These are phyloP conservation scores for Anguilla marmorata DNA, from an alignment of 2,797 vertebrate species.

Conservation along the genomic window DNA sequence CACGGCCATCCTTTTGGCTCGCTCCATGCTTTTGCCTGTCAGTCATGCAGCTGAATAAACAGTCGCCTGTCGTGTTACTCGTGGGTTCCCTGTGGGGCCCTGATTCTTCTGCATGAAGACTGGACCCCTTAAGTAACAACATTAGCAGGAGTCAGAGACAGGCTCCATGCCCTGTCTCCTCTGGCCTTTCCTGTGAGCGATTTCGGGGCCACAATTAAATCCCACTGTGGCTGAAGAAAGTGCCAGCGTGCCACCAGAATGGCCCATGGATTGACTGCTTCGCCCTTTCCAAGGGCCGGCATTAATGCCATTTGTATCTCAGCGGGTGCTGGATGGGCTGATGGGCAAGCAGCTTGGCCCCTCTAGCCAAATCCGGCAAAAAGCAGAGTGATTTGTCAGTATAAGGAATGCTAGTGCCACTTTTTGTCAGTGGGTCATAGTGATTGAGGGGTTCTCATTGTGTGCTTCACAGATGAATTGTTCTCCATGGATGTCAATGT, in stretches of 20 bases:
- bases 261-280: constrained; percentile 22
- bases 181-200: constrained; percentile 23
- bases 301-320: constrained; percentile 39
- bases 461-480: neutral
- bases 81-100: constrained; percentile 12
- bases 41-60: constrained; percentile 22
- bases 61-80: constrained; percentile 13
- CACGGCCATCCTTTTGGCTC: neutral
- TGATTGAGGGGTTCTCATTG: neutral
- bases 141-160: constrained; percentile 18
- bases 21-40: neutral
- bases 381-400: neutral
- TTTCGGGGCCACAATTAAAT: constrained; percentile 9
- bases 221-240: constrained; percentile 19
- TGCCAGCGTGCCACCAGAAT: neutral
- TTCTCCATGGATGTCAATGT: neutral
- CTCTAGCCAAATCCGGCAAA: constrained; percentile 20
- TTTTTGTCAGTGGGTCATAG: neutral
- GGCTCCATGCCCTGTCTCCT: constrained; percentile 9
- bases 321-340: constrained; percentile 27
- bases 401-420: neutral
- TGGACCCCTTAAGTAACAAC: neutral
- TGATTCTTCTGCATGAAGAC: constrained; percentile 15
- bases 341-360: constrained; percentile 30
- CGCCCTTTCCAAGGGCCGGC: constrained; percentile 29